phyloP scores from a whole-genome alignment of 2,797 vertebrate genomes.

The Labeo calbasu region DNA sequence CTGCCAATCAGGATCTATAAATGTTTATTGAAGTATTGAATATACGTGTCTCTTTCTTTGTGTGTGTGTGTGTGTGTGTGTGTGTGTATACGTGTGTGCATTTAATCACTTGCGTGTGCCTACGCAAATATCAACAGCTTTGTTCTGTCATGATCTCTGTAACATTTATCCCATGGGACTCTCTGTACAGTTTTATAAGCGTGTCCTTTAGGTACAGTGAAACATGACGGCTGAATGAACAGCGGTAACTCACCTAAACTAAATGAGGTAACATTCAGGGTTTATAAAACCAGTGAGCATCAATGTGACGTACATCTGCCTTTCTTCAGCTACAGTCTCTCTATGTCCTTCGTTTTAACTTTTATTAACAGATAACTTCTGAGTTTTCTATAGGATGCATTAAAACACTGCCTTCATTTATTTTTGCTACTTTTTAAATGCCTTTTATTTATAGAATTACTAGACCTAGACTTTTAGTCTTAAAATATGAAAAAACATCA shows the following conservation, averaged over 20 bases:
- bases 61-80: neutral
- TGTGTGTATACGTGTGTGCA: neutral
- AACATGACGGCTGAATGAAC: neutral
- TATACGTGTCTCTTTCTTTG: neutral
- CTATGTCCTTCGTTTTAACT: neutral
- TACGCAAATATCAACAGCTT: neutral
- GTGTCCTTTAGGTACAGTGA: constrained; percentile 2
- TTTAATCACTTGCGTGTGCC: neutral
- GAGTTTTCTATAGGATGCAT: neutral
- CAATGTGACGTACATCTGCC: neutral
- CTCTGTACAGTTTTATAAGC: neutral
- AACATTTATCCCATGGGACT: constrained; percentile 5
- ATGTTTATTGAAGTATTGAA: neutral
- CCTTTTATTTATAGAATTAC: neutral
- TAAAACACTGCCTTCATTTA: neutral
- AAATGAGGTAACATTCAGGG: neutral
- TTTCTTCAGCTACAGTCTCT: neutral
- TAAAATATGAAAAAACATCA: neutral
- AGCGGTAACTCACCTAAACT: constrained; percentile 3
- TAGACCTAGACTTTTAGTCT: neutral
- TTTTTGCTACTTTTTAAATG: neutral
- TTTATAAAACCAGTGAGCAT: constrained; percentile 1
- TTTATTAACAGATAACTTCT: neutral
- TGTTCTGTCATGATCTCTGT: neutral
- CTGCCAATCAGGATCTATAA: neutral